Evolutionary conservation across 1,140 invertebrate genomes (phyloP).

Genomic region (Cherax destructor): DNA sequence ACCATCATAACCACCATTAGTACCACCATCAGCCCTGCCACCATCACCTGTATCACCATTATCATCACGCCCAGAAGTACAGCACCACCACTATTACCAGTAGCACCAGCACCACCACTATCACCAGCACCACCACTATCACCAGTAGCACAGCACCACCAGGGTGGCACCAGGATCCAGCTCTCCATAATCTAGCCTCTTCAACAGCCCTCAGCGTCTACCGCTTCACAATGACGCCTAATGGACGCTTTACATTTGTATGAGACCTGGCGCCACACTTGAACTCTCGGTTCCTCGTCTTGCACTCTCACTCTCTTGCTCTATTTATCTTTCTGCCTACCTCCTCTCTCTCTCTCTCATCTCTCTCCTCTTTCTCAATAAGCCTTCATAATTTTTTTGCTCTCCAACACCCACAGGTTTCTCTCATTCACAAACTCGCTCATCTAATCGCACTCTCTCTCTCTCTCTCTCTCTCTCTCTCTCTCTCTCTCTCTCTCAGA

Average conservation of each 20-base stretch:
- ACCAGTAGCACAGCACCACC: background rate
- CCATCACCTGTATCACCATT: too few relatives aligned
- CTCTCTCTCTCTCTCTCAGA: background rate
- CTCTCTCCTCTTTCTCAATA: background rate
- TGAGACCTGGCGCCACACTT: background rate
- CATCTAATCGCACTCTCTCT: background rate
- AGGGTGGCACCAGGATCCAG: too few relatives aligned
- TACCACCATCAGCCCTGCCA: too few relatives aligned
- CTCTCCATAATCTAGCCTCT: background rate
- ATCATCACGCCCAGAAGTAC: too few relatives aligned
- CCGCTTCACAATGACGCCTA: background rate
- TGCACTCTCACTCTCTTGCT: too few relatives aligned
- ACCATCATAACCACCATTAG: too few relatives aligned
- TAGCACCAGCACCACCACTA: background rate
- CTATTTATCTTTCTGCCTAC: too few relatives aligned
- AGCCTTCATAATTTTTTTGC: too few relatives aligned
- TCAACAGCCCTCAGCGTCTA: background rate
- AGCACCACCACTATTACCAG: background rate
- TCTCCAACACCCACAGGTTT: too few relatives aligned
- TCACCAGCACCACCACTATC: background rate
- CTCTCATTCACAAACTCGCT: too few relatives aligned
- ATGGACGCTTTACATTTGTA: constrained; percentile 1
- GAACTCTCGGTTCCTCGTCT: too few relatives aligned
- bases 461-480: constrained; percentile 9
- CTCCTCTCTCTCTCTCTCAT: background rate